Base-by-base conservation (phyloP, 2,113 vertebrate species). In the Menura novaehollandiae region DNA sequence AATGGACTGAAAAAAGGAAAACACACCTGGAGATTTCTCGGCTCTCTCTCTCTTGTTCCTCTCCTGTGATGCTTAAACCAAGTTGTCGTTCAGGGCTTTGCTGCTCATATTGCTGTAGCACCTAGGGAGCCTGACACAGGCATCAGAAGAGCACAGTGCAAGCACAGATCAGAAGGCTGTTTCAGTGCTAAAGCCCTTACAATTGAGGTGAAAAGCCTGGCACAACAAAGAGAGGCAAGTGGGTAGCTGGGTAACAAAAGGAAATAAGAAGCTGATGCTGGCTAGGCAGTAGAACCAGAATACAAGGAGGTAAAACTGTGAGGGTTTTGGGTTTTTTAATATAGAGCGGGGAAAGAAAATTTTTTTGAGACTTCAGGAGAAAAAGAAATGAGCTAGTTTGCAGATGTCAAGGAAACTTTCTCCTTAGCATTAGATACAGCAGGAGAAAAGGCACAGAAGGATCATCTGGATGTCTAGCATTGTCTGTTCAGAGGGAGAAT, bases 91-190 rank as follows among this genome's bases (percentile, higher is more conserved):
- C 73, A 56, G 13, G 44, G 33, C 39, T 94, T 82, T 78, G 59
- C 83, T 86, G 56, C 56, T 92, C 3, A 0, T 63, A 84, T 87
- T 93, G 68, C 64, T 39, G 56, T 49, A 85, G 89, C 80, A 92
- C 52, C 39, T 76, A n/a, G 68, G 64, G 59, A 91, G 33, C 46
- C 58, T 74, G 76, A 78, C 72, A 81, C 3, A 47, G 33, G 60
- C 81, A 63, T 93, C 56, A 49, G 84, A 95, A 78, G 24, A 86
- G 51, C 73, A 52, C 26, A 43, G 39, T 68, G 64, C 64, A 81
- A 89, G 76, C 72, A 67, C 35, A n/a, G 60, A 95, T 78, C 68
- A 93, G 60, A 91, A 91, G 32, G 47, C 69, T 89, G 66, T 89
- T 73, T 92, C 16, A 1, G 47, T 80, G 89, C 44, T 86, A 91